Evolutionary conservation across 1,140 invertebrate species (phyloP), one percentile per base, ranked within the genome.

Genomic region (Conus ventricosus): DNA sequence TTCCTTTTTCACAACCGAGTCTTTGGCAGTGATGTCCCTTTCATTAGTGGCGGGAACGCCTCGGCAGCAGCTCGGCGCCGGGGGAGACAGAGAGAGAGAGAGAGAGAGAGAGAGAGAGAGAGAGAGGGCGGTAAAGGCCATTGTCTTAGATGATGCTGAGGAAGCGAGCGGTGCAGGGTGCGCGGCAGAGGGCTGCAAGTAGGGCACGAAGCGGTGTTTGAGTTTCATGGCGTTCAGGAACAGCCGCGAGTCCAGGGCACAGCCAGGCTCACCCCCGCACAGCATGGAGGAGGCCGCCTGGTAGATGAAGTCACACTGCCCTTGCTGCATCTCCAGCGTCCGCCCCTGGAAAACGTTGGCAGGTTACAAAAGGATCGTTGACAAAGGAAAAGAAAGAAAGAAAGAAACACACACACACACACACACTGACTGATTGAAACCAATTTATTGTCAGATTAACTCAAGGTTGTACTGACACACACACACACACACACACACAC

Each of bases 151-250:
- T 71, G 67, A 71, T 71, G 67, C 90, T 88, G 55, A 90, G 84
- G 81, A 89, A 88, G 76, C 84, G 76, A 7, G 87, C 84, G 17
- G 81, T 84, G 71, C 90, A 91, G 39, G 20, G 51, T 53, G 67
- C 51, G 2, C 75, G 51, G 84, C 90, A 91, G 39, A 82, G 10
- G 85, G 81, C 84, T 90, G 88, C 4, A 57, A n/a, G 84, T 89
- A 88, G 51, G 82, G 87, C 23, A 88, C 81, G 85, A 90, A 92
- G 25, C 90, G 89, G 51, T 90, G 90, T 75, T 91, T 91, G 53
- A 91, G 84, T 76, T 92, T 92, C 84, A 93, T 91, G 25, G 91
- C 88, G 84, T 90, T 87, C 7, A 93, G 88, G 85, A 93, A 93
- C 25, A 90, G 78, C 15, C 91, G 91, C 1, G 92, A 89, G 25